Percentiles rank a stretch among this genome's conserved stretches.
Evolutionary conservation across 2,797 vertebrate genomes (phyloP).

Genomic region (Amblyopsis hoosieri): DNA sequence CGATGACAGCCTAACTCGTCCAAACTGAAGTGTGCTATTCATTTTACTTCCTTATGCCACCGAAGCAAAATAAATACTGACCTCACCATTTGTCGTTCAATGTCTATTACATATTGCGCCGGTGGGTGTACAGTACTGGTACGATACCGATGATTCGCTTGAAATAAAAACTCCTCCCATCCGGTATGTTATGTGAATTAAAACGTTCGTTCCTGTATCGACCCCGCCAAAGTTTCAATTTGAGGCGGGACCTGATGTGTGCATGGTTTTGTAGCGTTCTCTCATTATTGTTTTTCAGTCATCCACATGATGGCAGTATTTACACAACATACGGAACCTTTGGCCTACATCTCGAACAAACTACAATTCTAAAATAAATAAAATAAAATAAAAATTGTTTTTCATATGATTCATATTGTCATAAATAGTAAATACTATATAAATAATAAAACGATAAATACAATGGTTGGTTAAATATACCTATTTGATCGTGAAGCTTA

Average conservation of each 20-base stretch:
- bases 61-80: constrained; percentile 19
- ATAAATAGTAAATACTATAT: too few relatives aligned
- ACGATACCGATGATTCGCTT: too few relatives aligned
- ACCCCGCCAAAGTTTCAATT: constrained; percentile 68
- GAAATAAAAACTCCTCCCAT: constrained; percentile 17
- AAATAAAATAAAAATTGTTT: too few relatives aligned
- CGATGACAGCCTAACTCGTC: too few relatives aligned
- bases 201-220: constrained; percentile 11
- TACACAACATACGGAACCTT: too few relatives aligned
- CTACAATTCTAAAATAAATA: too few relatives aligned
- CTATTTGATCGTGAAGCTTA: too few relatives aligned
- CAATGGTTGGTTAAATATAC: too few relatives aligned
- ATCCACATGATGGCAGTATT: not conserved
- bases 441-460: too few relatives aligned
- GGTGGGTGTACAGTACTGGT: rapidly evolving
- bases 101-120: not conserved
- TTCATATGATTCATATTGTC: too few relatives aligned
- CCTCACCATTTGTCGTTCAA: constrained; percentile 17
- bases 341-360: too few relatives aligned
- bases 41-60: constrained; percentile 37
- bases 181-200: rapidly evolving
- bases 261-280: constrained; percentile 1
- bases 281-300: not conserved
- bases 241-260: constrained; percentile 60
- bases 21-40: too few relatives aligned